These are phyloP conservation scores for Haliaeetus leucogaster DNA, from an alignment of 2,113 vertebrate species.

Conservation along the genomic window DNA sequence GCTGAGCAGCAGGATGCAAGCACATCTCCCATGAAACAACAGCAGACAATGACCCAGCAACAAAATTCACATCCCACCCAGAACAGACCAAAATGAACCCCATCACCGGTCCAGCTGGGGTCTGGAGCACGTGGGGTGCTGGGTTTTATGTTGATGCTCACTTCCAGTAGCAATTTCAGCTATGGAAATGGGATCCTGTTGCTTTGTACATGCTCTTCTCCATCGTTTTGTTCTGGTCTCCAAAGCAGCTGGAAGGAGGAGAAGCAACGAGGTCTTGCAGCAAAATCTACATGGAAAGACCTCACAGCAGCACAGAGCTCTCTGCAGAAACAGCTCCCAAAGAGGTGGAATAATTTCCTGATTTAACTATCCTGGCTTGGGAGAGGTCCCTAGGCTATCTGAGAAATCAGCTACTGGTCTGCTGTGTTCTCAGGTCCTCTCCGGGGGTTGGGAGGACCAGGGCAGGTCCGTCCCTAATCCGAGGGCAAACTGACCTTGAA, in stretches of 20 bases:
- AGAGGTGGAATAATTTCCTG: not conserved
- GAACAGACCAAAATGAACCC: not conserved
- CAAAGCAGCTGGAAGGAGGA: not conserved
- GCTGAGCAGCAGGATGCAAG: not conserved
- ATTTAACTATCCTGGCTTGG: not conserved
- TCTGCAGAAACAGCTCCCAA: not conserved
- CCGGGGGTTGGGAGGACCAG: fast-evolving
- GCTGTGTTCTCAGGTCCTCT: not conserved
- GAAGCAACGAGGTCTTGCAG: not conserved
- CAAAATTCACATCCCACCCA: not conserved
- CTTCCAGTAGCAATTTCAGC: not conserved
- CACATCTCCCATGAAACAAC: not conserved
- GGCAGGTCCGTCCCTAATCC: fast-evolving
- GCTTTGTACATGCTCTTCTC: not conserved
- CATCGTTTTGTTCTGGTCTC: not conserved
- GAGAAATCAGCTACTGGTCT: not conserved
- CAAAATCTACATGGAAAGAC: not conserved
- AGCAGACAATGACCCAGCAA: not conserved
- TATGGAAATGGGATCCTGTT: not conserved
- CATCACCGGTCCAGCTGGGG: fast-evolving
- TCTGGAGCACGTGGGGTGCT: not conserved
- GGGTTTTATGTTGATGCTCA: not conserved
- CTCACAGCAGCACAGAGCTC: fast-evolving
- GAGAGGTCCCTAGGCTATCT: not conserved
- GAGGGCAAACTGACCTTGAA: not conserved